Conservation (phyloP, 2,888 invertebrate genomes). For the Eucera pruinosa region DNA sequence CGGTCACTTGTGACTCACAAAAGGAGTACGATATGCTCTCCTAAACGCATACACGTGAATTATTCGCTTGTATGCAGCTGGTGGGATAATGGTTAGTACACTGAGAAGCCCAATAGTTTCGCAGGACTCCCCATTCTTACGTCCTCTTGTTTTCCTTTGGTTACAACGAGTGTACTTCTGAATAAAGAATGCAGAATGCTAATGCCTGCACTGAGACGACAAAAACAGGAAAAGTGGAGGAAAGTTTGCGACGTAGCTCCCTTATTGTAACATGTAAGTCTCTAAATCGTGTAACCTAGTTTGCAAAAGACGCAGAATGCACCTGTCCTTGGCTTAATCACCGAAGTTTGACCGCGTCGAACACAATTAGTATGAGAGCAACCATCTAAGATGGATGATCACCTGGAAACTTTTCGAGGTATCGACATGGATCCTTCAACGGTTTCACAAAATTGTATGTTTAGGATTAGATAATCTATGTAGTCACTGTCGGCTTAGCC, state of each 20-base stretch:
- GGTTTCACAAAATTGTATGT: not conserved
- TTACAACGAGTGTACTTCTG: not conserved
- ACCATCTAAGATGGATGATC: conserved; percentile 28
- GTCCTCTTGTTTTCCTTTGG: not conserved
- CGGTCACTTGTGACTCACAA: not conserved
- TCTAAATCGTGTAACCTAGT: too few relatives aligned
- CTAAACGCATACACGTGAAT: not conserved
- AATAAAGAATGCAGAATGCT: conserved; percentile 3
- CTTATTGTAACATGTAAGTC: not conserved
- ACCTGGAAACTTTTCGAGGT: conserved; percentile 9
- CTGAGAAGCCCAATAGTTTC: not conserved
- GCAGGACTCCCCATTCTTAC: not conserved
- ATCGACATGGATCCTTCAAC: not conserved
- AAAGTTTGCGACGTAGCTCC: not conserved
- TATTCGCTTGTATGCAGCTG: not conserved
- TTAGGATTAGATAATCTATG: conserved; percentile 11
- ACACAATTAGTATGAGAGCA: conserved; percentile 26
- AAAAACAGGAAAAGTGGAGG: not conserved
- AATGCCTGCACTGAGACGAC: not conserved
- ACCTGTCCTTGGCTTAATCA: conserved; percentile 12
- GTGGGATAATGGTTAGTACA: not conserved
- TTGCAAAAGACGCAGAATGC: conserved; percentile 3
- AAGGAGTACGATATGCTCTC: not conserved
- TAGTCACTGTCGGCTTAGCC: too few relatives aligned
- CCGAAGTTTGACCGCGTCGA: conserved; percentile 26